A percentile compares a stretch with the other conserved stretches of the same genome.
Evolutionary conservation across 2,888 invertebrate genomes (phyloP).

Genomic region (Keiferia lycopersicella): DNA sequence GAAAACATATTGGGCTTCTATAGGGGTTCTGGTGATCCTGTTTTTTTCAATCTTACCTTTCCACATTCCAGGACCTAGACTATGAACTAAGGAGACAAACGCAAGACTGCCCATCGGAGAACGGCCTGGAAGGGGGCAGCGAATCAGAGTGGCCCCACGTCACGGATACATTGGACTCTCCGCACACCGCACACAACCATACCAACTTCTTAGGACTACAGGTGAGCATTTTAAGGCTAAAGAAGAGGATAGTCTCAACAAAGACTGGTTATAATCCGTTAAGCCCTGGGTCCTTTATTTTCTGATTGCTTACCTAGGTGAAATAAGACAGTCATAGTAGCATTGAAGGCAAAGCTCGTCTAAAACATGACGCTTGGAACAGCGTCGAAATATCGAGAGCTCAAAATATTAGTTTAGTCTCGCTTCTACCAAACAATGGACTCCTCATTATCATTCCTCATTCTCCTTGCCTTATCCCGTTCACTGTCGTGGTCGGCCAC

Average conservation of each 20-base stretch:
- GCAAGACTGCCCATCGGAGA: constrained; percentile 78
- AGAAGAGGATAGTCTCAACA: neutral
- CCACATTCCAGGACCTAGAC: constrained; percentile 83
- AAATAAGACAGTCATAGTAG: no score
- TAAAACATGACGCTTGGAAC: no score
- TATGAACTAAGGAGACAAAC: constrained; percentile 88
- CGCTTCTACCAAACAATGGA: no score
- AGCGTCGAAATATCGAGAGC: no score
- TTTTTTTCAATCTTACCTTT: neutral
- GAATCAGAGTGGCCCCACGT: constrained; percentile 87
- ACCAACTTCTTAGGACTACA: constrained; percentile 80
- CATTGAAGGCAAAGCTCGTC: no score
- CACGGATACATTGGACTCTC: constrained; percentile 76
- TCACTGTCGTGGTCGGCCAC: no score
- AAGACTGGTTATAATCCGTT: no score
- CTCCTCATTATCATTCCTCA: no score
- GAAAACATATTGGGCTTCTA: neutral
- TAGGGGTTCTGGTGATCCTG: neutral
- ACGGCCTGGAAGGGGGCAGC: constrained; percentile 76
- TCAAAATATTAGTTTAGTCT: no score
- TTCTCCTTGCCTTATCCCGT: no score
- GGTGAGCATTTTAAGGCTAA: constrained; percentile 49
- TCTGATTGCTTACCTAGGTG: no score
- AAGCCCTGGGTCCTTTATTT: no score
- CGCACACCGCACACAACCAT: constrained; percentile 81